phyloP scores from a whole-genome alignment of 1,140 invertebrate genomes.

The Drosophila yakuba region DNA sequence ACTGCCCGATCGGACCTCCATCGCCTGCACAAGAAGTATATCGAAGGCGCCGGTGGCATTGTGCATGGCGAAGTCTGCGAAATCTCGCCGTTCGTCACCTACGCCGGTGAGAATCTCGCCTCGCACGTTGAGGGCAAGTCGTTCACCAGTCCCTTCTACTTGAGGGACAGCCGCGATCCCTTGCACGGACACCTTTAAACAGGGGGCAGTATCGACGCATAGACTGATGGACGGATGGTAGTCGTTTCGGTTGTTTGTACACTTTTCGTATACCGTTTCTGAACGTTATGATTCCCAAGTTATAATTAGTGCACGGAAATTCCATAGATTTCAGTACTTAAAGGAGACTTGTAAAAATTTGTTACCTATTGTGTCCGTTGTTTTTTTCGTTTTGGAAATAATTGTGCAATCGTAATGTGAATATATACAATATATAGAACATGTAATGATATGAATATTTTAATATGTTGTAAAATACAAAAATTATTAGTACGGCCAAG shows the following conservation, averaged over 20 bases:
- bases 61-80: constrained; percentile 91
- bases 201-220: constrained; percentile 22
- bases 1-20: constrained; percentile 93
- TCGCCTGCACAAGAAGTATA: constrained; percentile 92
- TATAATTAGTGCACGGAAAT: constrained; percentile 39
- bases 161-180: constrained; percentile 80
- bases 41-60: constrained; percentile 93
- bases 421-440: constrained; percentile 54
- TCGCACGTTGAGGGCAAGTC: constrained; percentile 88
- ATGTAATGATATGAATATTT: constrained; percentile 64
- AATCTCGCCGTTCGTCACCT: constrained; percentile 96
- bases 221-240: constrained; percentile 64
- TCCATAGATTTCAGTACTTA: constrained; percentile 68
- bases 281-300: constrained; percentile 27
- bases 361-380: constrained; percentile 34
- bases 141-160: constrained; percentile 89
- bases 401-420: constrained; percentile 71
- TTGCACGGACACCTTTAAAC: constrained; percentile 70
- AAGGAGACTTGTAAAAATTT: constrained; percentile 40
- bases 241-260: constrained; percentile 40
- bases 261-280: constrained; percentile 26
- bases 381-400: constrained; percentile 40
- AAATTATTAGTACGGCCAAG: constrained; percentile 24
- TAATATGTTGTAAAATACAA: constrained; percentile 55
- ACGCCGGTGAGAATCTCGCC: constrained; percentile 93